Evolutionary conservation across 2,888 invertebrate genomes (phyloP), one percentile per base, ranked within the genome.

Genomic region (Thymelicus lineola): DNA sequence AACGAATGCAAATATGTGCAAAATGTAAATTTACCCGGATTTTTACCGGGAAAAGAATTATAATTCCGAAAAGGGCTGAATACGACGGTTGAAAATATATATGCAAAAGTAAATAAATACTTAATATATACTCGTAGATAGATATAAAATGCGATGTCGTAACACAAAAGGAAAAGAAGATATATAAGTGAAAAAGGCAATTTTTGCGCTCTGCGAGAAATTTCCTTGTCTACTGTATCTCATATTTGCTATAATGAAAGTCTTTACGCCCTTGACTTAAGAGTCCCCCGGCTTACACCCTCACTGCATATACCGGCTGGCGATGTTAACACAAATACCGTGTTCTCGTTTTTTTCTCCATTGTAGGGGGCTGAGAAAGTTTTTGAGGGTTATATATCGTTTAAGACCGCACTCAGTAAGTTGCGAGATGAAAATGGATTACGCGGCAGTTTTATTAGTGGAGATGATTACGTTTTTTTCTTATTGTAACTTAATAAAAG

Each of bases 171-270:
- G 82, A 81, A 81, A 82, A 80, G 79, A 80, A 83, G 81, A 84
- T 80, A 86, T 86, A 84, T 81, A 82, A 82, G 82, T 82, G 83
- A 87, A 88, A 88, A 87, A 88, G 88, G 86, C 90, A 90, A 90
- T 90, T 89, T 89, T 86, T 80, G 82, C 82, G 83, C 84, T 82
- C 79, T 80, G 82, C 79, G 77, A 81, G 81, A 84, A 86, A 82
- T 82, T 83, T 80, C 76, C 80, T 77, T 76, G 77, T 78, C 79
- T 79, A 75, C 71, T 70, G 75, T 74, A 73, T 76, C 71, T 71
- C 72, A 73, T 74, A 75, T 76, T 75, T 80, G 73, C 77, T 14
- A 50, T 69, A 66, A 53, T 69, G 60, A 62, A 68, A 70, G 70
- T 50, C 76, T 75, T 77, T 82, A 76, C 75, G 50, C 35, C 74